Evolutionary conservation across 2,797 vertebrate species (phyloP).

Genomic region (Phrynocephalus vlangalii): DNA sequence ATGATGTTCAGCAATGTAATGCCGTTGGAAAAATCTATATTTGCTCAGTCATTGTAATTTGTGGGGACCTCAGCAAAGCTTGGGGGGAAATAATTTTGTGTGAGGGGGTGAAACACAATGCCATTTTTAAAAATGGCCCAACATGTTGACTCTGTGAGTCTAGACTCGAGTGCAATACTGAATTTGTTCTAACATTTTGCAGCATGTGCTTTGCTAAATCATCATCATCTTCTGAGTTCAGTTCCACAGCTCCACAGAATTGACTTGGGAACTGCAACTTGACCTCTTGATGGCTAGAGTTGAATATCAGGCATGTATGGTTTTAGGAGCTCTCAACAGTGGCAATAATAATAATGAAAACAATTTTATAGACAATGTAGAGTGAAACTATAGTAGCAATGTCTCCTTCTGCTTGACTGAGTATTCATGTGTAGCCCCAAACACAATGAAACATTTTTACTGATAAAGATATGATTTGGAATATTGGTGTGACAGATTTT

Average conservation of each 20-base stretch:
- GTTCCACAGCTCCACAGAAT: neutral
- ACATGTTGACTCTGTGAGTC: too few species aligned
- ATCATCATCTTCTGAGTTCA: neutral
- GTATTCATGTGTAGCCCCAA: slow-evolving; percentile 12
- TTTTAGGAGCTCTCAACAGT: neutral
- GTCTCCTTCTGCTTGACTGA: slow-evolving; percentile 10
- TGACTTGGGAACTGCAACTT: neutral
- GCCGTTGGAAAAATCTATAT: too few species aligned
- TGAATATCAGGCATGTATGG: too few species aligned
- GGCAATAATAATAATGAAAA: neutral
- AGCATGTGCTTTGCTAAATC: neutral
- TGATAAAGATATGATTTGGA: slow-evolving; percentile 33
- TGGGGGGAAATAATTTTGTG: too few species aligned
- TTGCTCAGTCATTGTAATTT: too few species aligned
- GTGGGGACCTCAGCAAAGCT: too few species aligned
- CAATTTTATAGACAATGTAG: neutral
- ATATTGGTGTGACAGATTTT: slow-evolving; percentile 42
- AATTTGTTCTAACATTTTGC: neutral
- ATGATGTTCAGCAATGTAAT: too few species aligned
- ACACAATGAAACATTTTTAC: slow-evolving; percentile 15
- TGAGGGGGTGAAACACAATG: too few species aligned
- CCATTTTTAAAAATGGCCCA: too few species aligned
- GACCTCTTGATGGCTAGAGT: neutral
- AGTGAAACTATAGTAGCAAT: neutral
- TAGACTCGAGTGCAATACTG: too few species aligned